Base-by-base conservation (phyloP, 2,797 vertebrate species). In the Miichthys miiuy region DNA sequence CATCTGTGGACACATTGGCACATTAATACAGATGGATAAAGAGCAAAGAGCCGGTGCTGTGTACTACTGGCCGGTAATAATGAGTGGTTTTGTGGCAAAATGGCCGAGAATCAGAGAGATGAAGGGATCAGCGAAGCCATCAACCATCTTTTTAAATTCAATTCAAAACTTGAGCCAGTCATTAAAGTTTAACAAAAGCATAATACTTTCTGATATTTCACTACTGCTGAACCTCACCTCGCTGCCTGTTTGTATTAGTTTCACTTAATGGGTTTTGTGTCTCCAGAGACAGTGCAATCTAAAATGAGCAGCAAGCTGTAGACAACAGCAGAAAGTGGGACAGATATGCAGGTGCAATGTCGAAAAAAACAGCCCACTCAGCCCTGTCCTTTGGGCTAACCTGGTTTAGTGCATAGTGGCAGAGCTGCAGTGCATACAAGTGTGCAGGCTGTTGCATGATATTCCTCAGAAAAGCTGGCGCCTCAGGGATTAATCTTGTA, bases 161-260 rank as follows among this genome's bases (percentile, higher is more conserved):
- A 58, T 84, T 69, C 63, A 51, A 72, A 80, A 73, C 68, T 60
- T 79, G 65, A 86, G 79, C 65, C 21, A 9, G 6, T 67, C 73
- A 77, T 89, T 85, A 77, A 87, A 85, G 74, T 82, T 72, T 7
- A 81, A 83, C 65, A 70, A n/a, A 75, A 78, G 50, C 58, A 11
- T 14, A 13, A 52, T 47, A 41, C 67, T 68, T 75, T 77, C 50
- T 77, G 27, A 80, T 68, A 80, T 80, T 72, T 67, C 75, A 50
- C 71, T 52, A 52, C 64, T 55, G 75, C 83, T 51, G 58, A 79
- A 74, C 73, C 61, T 83, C 80, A 72, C 78, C 81, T 84, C 5
- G 69, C 80, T 79, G 83, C 82, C 80, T 88, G 72, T 86, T 90
- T 86, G 84, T 89, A 77, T 90, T 88, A 77, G 74, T 88, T 87